These are phyloP conservation scores for Atethmia centrago DNA, from an alignment of 2,888 invertebrate genomes.

Conservation along the genomic window DNA sequence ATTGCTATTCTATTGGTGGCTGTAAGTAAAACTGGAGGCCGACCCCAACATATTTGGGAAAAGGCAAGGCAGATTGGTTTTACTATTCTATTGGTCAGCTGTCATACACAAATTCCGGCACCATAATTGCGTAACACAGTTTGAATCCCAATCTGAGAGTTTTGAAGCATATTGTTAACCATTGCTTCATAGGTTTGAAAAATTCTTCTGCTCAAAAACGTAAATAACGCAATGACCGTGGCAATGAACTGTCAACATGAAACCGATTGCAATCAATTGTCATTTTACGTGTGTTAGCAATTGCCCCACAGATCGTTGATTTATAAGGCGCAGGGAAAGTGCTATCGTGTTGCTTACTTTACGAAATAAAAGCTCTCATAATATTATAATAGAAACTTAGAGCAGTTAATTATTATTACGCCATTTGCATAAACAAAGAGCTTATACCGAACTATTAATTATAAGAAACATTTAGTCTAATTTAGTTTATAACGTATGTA, in stretches of 20 bases:
- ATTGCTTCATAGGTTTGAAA: no score
- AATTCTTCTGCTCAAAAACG: no score
- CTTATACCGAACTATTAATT: conserved; percentile 37
- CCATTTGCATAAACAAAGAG: conserved; percentile 29
- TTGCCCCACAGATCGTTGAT: conserved; percentile 63
- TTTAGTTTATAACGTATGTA: conserved; percentile 24
- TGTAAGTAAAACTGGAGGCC: no score
- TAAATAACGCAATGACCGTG: no score
- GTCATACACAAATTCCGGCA: conserved; percentile 62
- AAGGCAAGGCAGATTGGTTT: neutral
- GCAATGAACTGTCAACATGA: no score
- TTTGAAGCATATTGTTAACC: no score
- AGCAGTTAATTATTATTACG: conserved; percentile 7
- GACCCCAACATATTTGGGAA: no score
- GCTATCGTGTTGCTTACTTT: conserved; percentile 25
- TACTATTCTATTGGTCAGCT: conserved; percentile 60
- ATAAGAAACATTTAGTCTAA: conserved; percentile 28
- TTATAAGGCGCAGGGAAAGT: conserved; percentile 54
- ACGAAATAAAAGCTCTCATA: conserved; percentile 19
- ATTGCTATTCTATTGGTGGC: conserved; percentile 54
- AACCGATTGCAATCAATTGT: no score
- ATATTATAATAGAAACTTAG: conserved; percentile 1
- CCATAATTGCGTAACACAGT: no score
- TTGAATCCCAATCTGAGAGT: no score
- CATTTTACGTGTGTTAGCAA: no score